Evolutionary conservation across 1,140 invertebrate genomes (phyloP), one percentile per base, ranked within the genome.

Genomic region (Drosophila nigromelanica): DNA sequence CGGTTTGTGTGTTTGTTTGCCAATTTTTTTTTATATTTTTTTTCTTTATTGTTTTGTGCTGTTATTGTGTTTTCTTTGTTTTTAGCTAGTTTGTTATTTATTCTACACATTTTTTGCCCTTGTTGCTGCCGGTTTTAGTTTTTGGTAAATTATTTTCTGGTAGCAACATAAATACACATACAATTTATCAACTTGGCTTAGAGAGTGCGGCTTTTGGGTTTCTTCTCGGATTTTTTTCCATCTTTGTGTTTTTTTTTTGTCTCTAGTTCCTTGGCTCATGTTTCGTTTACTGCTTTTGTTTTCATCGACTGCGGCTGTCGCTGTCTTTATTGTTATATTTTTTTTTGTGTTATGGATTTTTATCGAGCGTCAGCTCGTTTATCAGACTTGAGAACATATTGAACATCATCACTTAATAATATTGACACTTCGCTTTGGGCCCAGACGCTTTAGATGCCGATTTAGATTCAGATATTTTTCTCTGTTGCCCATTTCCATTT

Each of bases 321-420:
- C 3, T 27, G 27, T 24, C 27, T 15, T 47, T 43, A 27, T 74
- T 35, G 54, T 75, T 70, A 56, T 72, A 35, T 73, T 24, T 12
- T 35, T 24, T 52, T 74, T 37, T 59, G n/a, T 47, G 43, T 21
- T 15, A 10, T 40, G 3, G 6, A 11, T 66, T 66, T 86, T 69
- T 86, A 77, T 77, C 67, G 69, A 66, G 64, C 52, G 15, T 78
- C 54, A 67, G 68, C 70, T 86, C 82, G 78, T 86, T 86, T 87
- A 86, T 86, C 75, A 87, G 86, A 70, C 61, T 64, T 78, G 67
- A 68, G 75, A 80, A 66, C 82, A 68, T 55, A 73, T 78, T 62
- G 73, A 76, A 72, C 70, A 89, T 89, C 79, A 74, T 89, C 83
- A 89, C 83, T 89, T 89, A 89, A 89, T 89, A 89, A 83, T 89